Conservation (phyloP, 2,888 invertebrate genomes). For the Agonopterix heracliana region DNA sequence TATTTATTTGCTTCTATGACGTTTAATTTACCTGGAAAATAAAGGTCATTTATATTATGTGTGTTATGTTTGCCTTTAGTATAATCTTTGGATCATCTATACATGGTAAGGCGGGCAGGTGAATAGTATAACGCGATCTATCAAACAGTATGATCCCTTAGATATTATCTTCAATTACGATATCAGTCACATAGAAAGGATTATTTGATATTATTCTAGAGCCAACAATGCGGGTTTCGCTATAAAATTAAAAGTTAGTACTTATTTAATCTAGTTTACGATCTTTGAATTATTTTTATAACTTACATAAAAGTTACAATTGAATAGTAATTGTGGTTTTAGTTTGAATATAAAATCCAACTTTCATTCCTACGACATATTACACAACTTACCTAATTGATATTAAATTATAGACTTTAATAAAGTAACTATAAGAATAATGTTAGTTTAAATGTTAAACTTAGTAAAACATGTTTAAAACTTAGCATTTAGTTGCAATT, state of each 20-base stretch:
- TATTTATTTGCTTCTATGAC: slow-evolving; percentile 16
- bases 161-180: slow-evolving; percentile 13
- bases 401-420: no score
- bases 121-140: not conserved
- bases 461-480: no score
- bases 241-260: slow-evolving; percentile 51
- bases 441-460: no score
- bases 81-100: not conserved
- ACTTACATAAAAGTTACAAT: slow-evolving; percentile 44
- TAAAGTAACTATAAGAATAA: no score
- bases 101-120: slow-evolving; percentile 3
- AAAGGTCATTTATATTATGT: slow-evolving; percentile 2
- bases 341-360: not conserved
- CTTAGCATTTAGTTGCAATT: slow-evolving; percentile 1
- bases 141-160: slow-evolving; percentile 5
- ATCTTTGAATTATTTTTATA: slow-evolving; percentile 49
- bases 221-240: slow-evolving; percentile 45
- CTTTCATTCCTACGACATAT: no score
- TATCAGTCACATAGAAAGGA: slow-evolving; percentile 19
- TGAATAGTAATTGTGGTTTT: slow-evolving; percentile 26
- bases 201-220: slow-evolving; percentile 21
- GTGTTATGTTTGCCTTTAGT: slow-evolving; percentile 2
- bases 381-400: no score
- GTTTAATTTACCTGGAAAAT: slow-evolving; percentile 43
- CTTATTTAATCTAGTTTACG: slow-evolving; percentile 51